These are phyloP conservation scores for Wasmannia auropunctata DNA, from an alignment of 1,140 invertebrate genomes.

Conservation along the genomic window DNA sequence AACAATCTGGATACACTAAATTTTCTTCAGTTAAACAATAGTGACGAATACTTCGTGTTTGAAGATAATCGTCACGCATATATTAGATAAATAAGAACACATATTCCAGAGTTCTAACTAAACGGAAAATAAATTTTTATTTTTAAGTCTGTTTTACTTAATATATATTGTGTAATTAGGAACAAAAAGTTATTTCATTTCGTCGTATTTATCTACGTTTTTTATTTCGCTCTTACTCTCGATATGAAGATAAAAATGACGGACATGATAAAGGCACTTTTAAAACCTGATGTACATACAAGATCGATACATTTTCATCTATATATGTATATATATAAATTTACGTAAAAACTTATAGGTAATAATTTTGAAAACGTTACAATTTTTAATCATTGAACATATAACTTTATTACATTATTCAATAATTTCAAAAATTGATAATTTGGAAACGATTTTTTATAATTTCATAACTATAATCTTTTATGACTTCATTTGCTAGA, in stretches of 20 bases:
- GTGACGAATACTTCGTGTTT: not conserved
- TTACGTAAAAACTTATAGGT: constrained; percentile 1
- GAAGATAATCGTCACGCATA: not conserved
- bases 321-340: constrained; percentile 4
- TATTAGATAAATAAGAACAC: constrained; percentile 28
- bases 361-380: not conserved
- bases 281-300: constrained; percentile 52
- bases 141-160: not conserved
- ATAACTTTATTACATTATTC: not conserved
- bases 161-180: constrained; percentile 21
- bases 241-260: constrained; percentile 48
- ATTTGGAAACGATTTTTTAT: not conserved
- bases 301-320: constrained; percentile 27
- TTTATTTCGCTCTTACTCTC: constrained; percentile 3
- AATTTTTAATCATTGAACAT: not conserved
- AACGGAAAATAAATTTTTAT: constrained; percentile 15
- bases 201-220: not conserved
- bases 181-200: constrained; percentile 45
- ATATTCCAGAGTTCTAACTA: not conserved
- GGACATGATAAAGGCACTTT: constrained; percentile 67
- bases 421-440: constrained; percentile 1
- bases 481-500: not conserved
- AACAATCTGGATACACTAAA: not conserved
- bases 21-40: constrained; percentile 15
- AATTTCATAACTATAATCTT: not conserved